These are phyloP conservation scores for Telenomus remus DNA, from an alignment of 1,140 invertebrate species.

Conservation along the genomic window DNA sequence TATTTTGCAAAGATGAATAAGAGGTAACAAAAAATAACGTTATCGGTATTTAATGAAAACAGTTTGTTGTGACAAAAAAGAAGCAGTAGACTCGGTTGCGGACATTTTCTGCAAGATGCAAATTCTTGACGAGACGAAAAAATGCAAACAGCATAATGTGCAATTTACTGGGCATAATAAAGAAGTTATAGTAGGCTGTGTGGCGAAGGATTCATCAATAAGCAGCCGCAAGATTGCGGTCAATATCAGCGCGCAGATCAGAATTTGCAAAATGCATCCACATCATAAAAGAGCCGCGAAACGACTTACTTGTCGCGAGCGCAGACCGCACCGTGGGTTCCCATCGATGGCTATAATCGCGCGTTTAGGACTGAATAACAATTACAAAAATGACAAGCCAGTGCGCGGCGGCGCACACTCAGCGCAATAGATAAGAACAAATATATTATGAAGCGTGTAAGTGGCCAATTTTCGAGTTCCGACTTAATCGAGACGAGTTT, in stretches of 20 bases:
- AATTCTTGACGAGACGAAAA: background rate
- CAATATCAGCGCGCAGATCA: slow-evolving; percentile 23
- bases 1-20: background rate
- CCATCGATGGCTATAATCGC: slow-evolving; percentile 23
- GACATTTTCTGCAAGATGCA: slow-evolving; percentile 3
- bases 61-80: too few species aligned
- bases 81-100: too few species aligned
- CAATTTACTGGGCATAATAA: slow-evolving; percentile 19
- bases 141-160: slow-evolving; percentile 3
- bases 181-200: slow-evolving; percentile 9
- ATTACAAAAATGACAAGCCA: slow-evolving; percentile 52
- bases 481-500: slow-evolving; percentile 52
- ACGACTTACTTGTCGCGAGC: slow-evolving; percentile 22
- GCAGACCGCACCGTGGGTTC: background rate
- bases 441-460: slow-evolving; percentile 52
- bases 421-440: slow-evolving; percentile 36
- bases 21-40: background rate
- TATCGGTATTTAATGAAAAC: too few species aligned
- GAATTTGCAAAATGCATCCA: slow-evolving; percentile 23
- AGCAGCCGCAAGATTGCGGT: slow-evolving; percentile 13
- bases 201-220: slow-evolving; percentile 21
- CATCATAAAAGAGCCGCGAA: slow-evolving; percentile 26
- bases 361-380: slow-evolving; percentile 44
- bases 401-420: slow-evolving; percentile 17
- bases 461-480: slow-evolving; percentile 47